Evolutionary conservation across 2,888 invertebrate species (phyloP), one percentile per base, ranked within the genome.

Genomic region (Anagyrus pseudococci): DNA sequence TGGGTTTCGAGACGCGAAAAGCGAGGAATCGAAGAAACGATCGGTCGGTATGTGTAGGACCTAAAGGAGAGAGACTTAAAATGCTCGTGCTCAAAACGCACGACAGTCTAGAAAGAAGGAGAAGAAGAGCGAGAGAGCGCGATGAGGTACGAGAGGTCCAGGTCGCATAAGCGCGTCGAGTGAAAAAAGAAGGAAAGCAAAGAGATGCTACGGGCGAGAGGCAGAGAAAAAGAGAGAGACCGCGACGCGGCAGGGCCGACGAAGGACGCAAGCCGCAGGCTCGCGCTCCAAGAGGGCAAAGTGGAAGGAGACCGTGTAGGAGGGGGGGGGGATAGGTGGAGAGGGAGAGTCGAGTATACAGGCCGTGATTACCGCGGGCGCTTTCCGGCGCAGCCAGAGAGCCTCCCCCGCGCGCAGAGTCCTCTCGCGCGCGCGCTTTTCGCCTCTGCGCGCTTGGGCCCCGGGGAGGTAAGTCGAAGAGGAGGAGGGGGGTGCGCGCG

Each of bases 341-440:
- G 59, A 55, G 50, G 47, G 57, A 57, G 33, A 59, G 44, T 37
- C 73, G 57, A 74, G 77, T 74, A 71, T 65, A 73, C 71, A 69
- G 72, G 74, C 76, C 80, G 80, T 80, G 78, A 79, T 80, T 78
- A 76, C 80, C 78, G 66, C 70, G 67, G 77, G 79, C 77, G 70
- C 74, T 77, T 72, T 70, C 72, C 71, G 71, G 74, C 74, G 75
- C n/a, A n/a, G n/a, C n/a, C n/a, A n/a, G n/a, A 75, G 75, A 75
- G 73, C 33, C 33, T 37, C 33, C 8, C 29, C 29, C 29, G 29
- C 29, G 29, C 29, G 29, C 33, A 64, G 64, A n/a, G n/a, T n/a
- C 33, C 33, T 37, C 33, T 8, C 29, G 6, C 29, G 29, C 29
- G 29, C 29, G 29, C 33, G 10, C 4, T 37, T 2, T 37, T 37